Percentiles rank a stretch among this genome's conserved stretches.
These are phyloP conservation scores for Genyomyrus donnyi DNA, from an alignment of 2,113 vertebrate species.

Conservation along the genomic window DNA sequence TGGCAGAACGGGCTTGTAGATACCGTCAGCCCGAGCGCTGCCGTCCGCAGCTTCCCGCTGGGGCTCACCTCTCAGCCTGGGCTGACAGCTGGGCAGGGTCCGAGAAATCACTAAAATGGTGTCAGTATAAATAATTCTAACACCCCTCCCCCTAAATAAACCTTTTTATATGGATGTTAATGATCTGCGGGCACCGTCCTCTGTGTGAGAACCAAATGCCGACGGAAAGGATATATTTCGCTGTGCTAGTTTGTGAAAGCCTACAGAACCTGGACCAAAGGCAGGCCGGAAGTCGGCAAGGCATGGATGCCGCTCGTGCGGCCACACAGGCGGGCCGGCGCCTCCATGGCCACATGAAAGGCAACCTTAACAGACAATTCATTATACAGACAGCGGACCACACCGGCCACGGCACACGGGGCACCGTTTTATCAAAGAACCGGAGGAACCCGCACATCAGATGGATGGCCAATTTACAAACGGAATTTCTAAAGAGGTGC, in stretches of 20 bases:
- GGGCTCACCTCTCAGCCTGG: background rate
- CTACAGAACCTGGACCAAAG: background rate
- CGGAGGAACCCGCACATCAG: conserved; percentile 3
- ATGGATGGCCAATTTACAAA: conserved; percentile 10
- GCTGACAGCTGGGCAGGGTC: background rate
- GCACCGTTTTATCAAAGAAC: background rate
- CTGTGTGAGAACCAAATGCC: background rate
- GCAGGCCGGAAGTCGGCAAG: background rate
- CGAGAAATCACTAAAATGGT: background rate
- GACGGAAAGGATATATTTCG: background rate
- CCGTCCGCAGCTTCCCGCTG: background rate
- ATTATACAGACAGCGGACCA: conserved; percentile 1
- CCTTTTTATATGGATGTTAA: background rate
- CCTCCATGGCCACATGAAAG: conserved; percentile 1
- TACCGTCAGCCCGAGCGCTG: background rate
- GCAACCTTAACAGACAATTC: conserved; percentile 9
- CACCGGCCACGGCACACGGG: background rate
- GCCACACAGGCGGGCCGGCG: background rate
- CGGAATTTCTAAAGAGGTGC: conserved; percentile 13
- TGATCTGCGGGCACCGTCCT: background rate
- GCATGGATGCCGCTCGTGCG: background rate
- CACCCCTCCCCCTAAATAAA: background rate
- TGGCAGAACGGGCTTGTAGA: background rate
- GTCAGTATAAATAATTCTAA: background rate
- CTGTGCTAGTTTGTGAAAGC: background rate